phyloP scores from a whole-genome alignment of 2,888 invertebrate genomes.

The Podotricha telesiphe region DNA sequence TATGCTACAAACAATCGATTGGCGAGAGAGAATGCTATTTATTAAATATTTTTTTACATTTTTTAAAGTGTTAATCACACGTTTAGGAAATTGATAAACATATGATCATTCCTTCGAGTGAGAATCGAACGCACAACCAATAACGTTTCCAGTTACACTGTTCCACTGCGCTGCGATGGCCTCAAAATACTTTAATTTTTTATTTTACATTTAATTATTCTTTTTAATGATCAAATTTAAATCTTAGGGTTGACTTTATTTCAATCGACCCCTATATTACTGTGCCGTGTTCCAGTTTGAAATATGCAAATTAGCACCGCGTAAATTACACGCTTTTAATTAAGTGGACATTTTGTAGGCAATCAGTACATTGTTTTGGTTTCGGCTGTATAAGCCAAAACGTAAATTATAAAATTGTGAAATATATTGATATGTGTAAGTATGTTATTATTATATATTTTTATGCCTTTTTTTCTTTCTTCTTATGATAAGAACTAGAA shows the following conservation, averaged over 20 bases:
- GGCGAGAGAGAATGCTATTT: too few relatives aligned
- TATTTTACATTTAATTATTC: too few relatives aligned
- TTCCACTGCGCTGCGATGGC: too few relatives aligned
- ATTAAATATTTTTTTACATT: too few relatives aligned
- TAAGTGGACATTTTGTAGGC: constrained; percentile 32
- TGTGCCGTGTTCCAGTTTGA: constrained; percentile 17
- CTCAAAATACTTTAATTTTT: too few relatives aligned
- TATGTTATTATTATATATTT: neutral
- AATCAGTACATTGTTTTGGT: constrained; percentile 23
- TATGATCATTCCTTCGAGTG: neutral
- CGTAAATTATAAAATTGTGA: constrained; percentile 9
- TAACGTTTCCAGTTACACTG: too few relatives aligned
- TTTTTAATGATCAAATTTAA: constrained; percentile 12
- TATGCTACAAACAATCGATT: too few relatives aligned
- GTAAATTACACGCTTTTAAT: constrained; percentile 33
- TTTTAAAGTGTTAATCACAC: too few relatives aligned
- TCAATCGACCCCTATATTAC: constrained; percentile 19
- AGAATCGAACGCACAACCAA: neutral
- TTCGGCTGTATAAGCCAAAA: constrained; percentile 3
- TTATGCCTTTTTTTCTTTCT: too few relatives aligned
- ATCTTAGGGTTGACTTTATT: constrained; percentile 19
- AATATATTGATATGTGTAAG: too few relatives aligned
- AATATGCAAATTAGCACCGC: constrained; percentile 22
- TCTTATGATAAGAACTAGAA: too few relatives aligned
- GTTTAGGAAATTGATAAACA: too few relatives aligned